Conservation (phyloP, 92 coral and sea anemone genomes). For the Anthopleura xanthogrammica region DNA sequence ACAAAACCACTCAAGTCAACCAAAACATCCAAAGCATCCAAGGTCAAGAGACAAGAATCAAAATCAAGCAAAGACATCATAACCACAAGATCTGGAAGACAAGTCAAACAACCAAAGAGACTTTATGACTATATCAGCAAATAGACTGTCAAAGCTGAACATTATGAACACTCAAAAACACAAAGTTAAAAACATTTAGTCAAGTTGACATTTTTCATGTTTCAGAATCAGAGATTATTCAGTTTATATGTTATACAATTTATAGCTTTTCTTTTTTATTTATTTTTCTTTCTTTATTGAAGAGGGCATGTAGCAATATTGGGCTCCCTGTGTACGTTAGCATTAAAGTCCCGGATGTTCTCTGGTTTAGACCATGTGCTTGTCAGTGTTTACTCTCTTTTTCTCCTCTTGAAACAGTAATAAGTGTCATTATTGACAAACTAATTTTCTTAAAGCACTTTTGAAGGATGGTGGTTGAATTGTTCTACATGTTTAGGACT, state of each 20-base stretch:
- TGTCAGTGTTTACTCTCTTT: no score
- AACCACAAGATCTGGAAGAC: conserved; percentile 6
- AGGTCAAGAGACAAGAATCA: not conserved
- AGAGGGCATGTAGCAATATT: conserved; percentile 7
- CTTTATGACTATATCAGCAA: not conserved
- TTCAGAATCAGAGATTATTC: not conserved
- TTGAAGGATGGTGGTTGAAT: no score
- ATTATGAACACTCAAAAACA: not conserved
- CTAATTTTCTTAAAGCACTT: no score
- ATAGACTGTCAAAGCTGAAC: not conserved
- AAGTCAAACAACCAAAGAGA: not conserved
- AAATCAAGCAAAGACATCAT: not conserved
- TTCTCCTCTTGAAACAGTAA: no score
- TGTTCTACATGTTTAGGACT: no score
- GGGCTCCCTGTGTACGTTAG: not conserved
- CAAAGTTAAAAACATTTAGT: not conserved
- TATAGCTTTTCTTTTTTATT: not conserved
- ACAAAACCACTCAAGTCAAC: not conserved
- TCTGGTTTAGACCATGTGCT: no score
- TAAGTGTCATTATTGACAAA: no score
- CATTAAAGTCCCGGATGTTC: no score
- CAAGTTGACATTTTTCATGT: conserved; percentile 3
- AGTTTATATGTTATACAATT: not conserved
- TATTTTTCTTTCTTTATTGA: not conserved
- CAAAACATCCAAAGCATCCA: not conserved